Evolutionary conservation across 2,888 invertebrate genomes (phyloP).

Genomic region (Anticlea derivata): DNA sequence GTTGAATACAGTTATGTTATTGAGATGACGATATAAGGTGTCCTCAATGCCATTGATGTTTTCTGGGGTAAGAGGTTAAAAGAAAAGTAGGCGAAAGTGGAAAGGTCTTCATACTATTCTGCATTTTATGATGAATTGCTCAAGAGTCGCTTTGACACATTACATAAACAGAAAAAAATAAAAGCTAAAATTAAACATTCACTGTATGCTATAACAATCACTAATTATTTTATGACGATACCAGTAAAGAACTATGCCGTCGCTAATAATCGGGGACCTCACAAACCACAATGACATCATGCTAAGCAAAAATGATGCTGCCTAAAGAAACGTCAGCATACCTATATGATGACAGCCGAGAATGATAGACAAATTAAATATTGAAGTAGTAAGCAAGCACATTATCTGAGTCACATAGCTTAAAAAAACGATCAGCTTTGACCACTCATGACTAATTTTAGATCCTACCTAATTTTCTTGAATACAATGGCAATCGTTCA

Average conservation of each 20-base stretch:
- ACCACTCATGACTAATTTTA: slow-evolving; percentile 39
- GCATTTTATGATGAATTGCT: slow-evolving; percentile 25
- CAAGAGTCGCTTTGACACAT: slow-evolving; percentile 32
- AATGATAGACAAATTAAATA: slow-evolving; percentile 44
- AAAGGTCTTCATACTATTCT: slow-evolving; percentile 21
- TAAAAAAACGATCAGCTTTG: slow-evolving; percentile 26
- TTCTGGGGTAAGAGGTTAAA: slow-evolving; percentile 1
- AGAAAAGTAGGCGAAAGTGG: slow-evolving; percentile 15
- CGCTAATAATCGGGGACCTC: slow-evolving; percentile 35
- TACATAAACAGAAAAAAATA: slow-evolving; percentile 20
- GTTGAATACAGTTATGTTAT: slow-evolving; percentile 25
- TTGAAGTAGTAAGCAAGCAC: slow-evolving; percentile 32
- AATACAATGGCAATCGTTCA: slow-evolving; percentile 36
- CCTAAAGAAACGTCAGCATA: slow-evolving; percentile 56
- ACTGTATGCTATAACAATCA: slow-evolving; percentile 24
- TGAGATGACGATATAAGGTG: slow-evolving; percentile 16
- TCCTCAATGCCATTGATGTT: slow-evolving; percentile 3
- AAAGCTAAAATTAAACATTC: slow-evolving; percentile 4
- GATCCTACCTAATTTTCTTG: slow-evolving; percentile 33
- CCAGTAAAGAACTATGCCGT: slow-evolving; percentile 33
- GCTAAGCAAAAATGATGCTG: slow-evolving; percentile 46
- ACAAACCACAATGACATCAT: slow-evolving; percentile 65
- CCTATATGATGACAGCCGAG: slow-evolving; percentile 55
- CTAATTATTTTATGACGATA: slow-evolving; percentile 35
- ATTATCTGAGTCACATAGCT: slow-evolving; percentile 40